Percentiles rank a stretch among this genome's conserved stretches.
phyloP scores from a whole-genome alignment of 2,797 vertebrate genomes.

The Microhierax caerulescens region DNA sequence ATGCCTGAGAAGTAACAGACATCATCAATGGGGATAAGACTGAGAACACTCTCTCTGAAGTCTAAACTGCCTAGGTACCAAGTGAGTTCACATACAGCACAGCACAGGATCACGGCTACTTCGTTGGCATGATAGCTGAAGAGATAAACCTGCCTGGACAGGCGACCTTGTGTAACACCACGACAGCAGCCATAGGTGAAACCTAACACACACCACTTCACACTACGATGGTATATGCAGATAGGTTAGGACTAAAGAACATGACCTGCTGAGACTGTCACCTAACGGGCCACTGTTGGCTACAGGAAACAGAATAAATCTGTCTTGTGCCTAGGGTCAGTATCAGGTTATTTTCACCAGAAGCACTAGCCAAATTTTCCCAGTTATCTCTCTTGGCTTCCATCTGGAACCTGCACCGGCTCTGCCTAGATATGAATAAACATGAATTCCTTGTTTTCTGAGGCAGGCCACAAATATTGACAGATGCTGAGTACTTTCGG shows the following conservation, averaged over 20 bases:
- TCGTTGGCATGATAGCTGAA: background rate
- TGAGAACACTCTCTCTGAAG: background rate
- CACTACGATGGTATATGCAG: background rate
- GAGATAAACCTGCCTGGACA: background rate
- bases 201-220: background rate
- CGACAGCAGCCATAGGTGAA: background rate
- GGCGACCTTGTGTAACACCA: background rate
- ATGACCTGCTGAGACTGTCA: background rate
- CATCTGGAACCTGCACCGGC: background rate
- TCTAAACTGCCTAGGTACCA: background rate
- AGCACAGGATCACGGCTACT: background rate
- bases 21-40: background rate
- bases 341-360: background rate
- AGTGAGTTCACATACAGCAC: background rate
- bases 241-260: background rate
- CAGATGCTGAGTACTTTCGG: background rate
- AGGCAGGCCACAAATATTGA: background rate
- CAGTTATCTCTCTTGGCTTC: background rate
- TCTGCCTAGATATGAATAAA: background rate
- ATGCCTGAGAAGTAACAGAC: no score
- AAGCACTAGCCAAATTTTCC: background rate
- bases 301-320: background rate
- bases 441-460: background rate
- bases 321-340: background rate
- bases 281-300: background rate